These are phyloP conservation scores for Spodoptera littoralis DNA, from an alignment of 2,888 invertebrate genomes.

Conservation along the genomic window DNA sequence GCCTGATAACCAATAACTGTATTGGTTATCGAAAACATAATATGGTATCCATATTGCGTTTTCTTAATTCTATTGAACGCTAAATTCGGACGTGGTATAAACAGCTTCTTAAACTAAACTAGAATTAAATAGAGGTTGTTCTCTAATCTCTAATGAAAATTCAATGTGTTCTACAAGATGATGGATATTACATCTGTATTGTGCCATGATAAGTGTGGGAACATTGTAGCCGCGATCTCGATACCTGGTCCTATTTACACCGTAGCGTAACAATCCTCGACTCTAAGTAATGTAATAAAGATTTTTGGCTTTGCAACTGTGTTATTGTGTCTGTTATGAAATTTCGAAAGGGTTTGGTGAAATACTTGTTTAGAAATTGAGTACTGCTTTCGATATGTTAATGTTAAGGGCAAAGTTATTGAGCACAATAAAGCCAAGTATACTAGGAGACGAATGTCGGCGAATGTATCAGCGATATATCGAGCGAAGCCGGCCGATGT, in stretches of 20 bases:
- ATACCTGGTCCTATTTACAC: conserved; percentile 26
- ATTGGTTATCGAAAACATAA: too few relatives aligned
- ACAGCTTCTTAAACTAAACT: conserved; percentile 1
- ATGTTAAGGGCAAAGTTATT: too few relatives aligned
- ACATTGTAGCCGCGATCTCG: conserved; percentile 34
- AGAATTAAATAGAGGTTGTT: conserved; percentile 21
- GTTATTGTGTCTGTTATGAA: not conserved
- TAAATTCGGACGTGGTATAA: not conserved
- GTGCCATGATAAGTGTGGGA: conserved; percentile 63
- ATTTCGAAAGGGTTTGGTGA: too few relatives aligned
- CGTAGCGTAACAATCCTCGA: conserved; percentile 34
- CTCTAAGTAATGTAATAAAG: conserved; percentile 6
- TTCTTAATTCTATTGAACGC: too few relatives aligned
- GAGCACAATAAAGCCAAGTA: too few relatives aligned
- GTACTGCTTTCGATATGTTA: too few relatives aligned
- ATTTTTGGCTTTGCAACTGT: not conserved
- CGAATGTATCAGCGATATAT: too few relatives aligned
- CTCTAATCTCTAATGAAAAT: conserved; percentile 57
- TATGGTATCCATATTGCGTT: too few relatives aligned
- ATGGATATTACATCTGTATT: conserved; percentile 54
- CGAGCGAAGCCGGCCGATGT: too few relatives aligned
- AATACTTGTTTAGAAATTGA: too few relatives aligned
- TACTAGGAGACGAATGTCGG: too few relatives aligned
- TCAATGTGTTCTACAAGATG: conserved; percentile 55
- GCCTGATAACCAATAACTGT: too few relatives aligned